Percentiles rank a stretch among this genome's conserved stretches.
Conservation (phyloP, 1,140 invertebrate species). For the Phthorimaea operculella region DNA sequence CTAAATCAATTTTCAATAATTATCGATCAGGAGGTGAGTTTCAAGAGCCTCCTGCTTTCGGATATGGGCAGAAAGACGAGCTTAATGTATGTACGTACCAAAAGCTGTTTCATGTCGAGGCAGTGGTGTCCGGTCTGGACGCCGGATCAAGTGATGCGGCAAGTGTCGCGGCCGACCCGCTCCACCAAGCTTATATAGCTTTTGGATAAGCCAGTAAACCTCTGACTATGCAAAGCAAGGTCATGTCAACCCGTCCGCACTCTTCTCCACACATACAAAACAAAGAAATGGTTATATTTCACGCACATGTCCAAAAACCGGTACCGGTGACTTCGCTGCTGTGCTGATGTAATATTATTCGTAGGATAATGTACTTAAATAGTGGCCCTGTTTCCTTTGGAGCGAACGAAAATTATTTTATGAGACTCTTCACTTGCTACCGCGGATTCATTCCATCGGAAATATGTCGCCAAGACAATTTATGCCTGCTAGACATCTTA, state of each 20-base stretch:
- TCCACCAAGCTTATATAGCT: constrained; percentile 28
- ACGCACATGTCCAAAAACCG: constrained; percentile 5
- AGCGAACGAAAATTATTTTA: too few relatives aligned
- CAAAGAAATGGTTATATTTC: background rate
- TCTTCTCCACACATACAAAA: background rate
- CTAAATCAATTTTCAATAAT: too few relatives aligned
- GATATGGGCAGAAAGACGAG: too few relatives aligned
- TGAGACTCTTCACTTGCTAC: too few relatives aligned
- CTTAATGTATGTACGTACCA: constrained; percentile 23
- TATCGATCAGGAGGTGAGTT: too few relatives aligned
- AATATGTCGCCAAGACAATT: too few relatives aligned
- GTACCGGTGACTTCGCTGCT: background rate
- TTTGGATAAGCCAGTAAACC: constrained; percentile 13
- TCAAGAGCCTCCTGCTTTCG: too few relatives aligned
- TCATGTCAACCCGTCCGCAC: background rate
- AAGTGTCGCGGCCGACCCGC: constrained; percentile 23
- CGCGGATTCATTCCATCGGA: too few relatives aligned
- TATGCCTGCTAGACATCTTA: too few relatives aligned
- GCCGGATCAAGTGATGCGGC: constrained; percentile 22
- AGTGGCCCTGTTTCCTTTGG: too few relatives aligned
- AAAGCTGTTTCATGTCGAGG: constrained; percentile 23
- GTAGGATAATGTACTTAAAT: too few relatives aligned
- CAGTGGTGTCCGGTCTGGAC: constrained; percentile 9
- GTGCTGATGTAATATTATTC: too few relatives aligned
- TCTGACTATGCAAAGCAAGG: background rate